Conservation (phyloP, 2,113 vertebrate species). For the Pyrgilauda ruficollis region DNA sequence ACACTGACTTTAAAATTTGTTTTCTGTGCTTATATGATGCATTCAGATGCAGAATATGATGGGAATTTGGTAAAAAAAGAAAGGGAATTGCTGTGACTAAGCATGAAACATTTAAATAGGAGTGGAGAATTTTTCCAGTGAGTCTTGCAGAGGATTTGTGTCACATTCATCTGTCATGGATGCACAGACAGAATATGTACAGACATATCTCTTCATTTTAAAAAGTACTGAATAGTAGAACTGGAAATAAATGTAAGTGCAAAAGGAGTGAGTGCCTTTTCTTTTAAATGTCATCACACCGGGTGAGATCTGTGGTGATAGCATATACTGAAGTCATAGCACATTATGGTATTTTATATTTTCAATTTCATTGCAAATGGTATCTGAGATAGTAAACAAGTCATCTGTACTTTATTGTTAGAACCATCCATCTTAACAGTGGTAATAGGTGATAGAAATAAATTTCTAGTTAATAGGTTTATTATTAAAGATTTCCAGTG, state of each 20-base stretch:
- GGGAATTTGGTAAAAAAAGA: slow-evolving; percentile 80
- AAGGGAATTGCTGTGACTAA: slow-evolving; percentile 77
- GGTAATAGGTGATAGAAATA: background rate
- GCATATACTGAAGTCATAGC: background rate
- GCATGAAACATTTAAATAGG: slow-evolving; percentile 74
- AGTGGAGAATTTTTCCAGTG: slow-evolving; percentile 64
- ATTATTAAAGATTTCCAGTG: background rate
- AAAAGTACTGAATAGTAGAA: slow-evolving; percentile 50
- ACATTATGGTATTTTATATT: background rate
- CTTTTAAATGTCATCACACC: background rate
- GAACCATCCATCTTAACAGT: background rate
- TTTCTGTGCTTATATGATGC: slow-evolving; percentile 75
- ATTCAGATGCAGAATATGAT: slow-evolving; percentile 78
- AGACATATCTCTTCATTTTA: slow-evolving; percentile 15
- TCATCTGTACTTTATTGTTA: background rate
- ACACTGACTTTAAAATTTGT: background rate
- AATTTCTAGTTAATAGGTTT: background rate
- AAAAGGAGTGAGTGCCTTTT: slow-evolving; percentile 11
- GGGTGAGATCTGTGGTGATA: background rate
- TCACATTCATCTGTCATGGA: slow-evolving; percentile 56
- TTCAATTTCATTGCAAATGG: background rate
- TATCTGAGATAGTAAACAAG: background rate
- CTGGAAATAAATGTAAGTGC: slow-evolving; percentile 1
- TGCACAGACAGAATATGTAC: background rate
- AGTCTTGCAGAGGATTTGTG: slow-evolving; percentile 54